These are phyloP conservation scores for Cynopterus brachyotis DNA, from an alignment of 2,113 vertebrate genomes.

Conservation along the genomic window DNA sequence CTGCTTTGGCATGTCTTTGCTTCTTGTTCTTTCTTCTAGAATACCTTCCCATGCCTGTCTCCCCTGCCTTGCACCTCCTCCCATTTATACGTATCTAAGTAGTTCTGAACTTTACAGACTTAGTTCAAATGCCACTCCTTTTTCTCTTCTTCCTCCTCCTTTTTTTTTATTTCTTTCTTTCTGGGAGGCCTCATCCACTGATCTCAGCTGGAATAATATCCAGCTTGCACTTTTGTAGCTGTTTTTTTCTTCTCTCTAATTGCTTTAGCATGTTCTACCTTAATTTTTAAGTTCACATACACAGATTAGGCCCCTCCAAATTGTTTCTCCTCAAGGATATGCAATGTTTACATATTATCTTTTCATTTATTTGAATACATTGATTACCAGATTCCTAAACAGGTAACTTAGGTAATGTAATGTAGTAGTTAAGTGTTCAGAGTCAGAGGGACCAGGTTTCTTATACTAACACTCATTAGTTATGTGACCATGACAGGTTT, in stretches of 20 bases:
- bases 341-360: background rate
- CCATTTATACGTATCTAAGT: background rate
- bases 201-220: background rate
- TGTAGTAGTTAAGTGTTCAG: background rate
- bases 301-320: background rate
- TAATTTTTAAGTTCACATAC: background rate
- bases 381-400: background rate
- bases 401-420: background rate
- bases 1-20: background rate
- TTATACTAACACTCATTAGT: background rate
- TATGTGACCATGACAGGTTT: background rate
- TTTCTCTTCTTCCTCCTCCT: background rate
- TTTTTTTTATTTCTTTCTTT: background rate
- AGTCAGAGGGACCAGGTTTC: background rate
- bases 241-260: background rate
- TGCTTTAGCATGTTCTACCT: background rate
- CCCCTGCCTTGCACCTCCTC: background rate
- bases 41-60: background rate
- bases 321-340: background rate
- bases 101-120: background rate
- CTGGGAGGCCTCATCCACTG: background rate
- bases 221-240: background rate
- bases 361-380: background rate
- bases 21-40: background rate
- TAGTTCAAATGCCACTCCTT: background rate